Conservation (phyloP, 1,140 invertebrate species). For the Musca vetustissima region DNA sequence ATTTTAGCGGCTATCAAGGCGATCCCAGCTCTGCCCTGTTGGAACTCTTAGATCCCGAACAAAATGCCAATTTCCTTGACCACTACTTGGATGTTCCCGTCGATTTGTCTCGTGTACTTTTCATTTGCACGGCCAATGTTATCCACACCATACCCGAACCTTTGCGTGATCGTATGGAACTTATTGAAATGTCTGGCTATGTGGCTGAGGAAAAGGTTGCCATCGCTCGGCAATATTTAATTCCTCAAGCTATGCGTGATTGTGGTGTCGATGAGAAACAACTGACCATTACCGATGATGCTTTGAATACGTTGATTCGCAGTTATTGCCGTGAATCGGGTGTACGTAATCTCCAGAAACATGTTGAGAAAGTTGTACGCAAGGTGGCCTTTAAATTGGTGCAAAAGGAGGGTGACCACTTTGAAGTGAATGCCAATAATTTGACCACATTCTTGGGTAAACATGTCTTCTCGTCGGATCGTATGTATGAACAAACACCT, state of each 20-base stretch:
- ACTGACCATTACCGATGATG: slow-evolving; percentile 71
- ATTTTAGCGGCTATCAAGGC: slow-evolving; percentile 28
- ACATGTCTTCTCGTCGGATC: slow-evolving; percentile 91
- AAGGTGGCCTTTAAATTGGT: slow-evolving; percentile 95
- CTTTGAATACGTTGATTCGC: slow-evolving; percentile 81
- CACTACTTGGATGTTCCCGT: slow-evolving; percentile 97
- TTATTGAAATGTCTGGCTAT: slow-evolving; percentile 98
- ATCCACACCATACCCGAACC: slow-evolving; percentile 97
- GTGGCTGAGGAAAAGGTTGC: slow-evolving; percentile 97
- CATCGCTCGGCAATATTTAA: slow-evolving; percentile 92
- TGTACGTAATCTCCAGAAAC: slow-evolving; percentile 97
- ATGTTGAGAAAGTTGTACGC: slow-evolving; percentile 94
- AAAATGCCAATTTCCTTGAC: slow-evolving; percentile 97
- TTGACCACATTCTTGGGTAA: slow-evolving; percentile 93
- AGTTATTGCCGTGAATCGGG: slow-evolving; percentile 95
- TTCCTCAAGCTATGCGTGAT: slow-evolving; percentile 84
- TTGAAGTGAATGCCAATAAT: slow-evolving; percentile 74
- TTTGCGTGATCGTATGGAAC: slow-evolving; percentile 96
- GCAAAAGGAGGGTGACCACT: slow-evolving; percentile 73
- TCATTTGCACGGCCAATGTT: slow-evolving; percentile 98
- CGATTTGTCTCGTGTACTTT: slow-evolving; percentile 94
- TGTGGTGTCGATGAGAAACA: slow-evolving; percentile 76
- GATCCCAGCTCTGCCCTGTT: slow-evolving; percentile 73
- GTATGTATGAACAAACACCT: slow-evolving; percentile 91
- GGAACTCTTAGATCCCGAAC: slow-evolving; percentile 96